A percentile compares a stretch with the other conserved stretches of the same genome.
phyloP scores from a whole-genome alignment of 1,140 invertebrate genomes.

The Papilio glaucus region DNA sequence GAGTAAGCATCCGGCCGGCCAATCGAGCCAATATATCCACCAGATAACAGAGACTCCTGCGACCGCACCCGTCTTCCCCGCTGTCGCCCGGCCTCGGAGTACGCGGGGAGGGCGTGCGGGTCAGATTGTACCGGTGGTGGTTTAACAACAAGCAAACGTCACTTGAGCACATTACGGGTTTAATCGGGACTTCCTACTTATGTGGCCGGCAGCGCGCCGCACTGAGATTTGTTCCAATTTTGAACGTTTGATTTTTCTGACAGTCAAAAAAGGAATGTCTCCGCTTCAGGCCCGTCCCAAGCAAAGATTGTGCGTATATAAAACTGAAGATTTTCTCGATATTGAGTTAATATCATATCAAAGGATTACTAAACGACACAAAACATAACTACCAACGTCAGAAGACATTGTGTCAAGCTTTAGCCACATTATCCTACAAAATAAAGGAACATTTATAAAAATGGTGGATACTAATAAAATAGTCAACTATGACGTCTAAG shows the following conservation, averaged over 20 bases:
- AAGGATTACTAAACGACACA: too few relatives aligned
- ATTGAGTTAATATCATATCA: too few relatives aligned
- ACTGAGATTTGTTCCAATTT: conserved; percentile 78
- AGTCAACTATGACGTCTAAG: too few relatives aligned
- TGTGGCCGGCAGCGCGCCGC: conserved; percentile 54
- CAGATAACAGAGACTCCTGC: conserved; percentile 53
- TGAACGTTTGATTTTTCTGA: conserved; percentile 64
- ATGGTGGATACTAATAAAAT: too few relatives aligned
- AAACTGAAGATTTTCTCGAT: too few relatives aligned
- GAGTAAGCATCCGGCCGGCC: conserved; percentile 72
- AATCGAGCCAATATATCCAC: conserved; percentile 74
- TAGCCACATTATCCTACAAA: too few relatives aligned
- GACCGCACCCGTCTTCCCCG: conserved; percentile 40
- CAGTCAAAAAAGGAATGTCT: conserved; percentile 23
- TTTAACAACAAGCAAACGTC: conserved; percentile 66
- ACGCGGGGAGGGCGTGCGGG: conserved; percentile 51
- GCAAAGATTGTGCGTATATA: too few relatives aligned
- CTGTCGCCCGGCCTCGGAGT: conserved; percentile 32
- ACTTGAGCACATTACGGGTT: conserved; percentile 76
- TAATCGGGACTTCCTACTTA: conserved; percentile 81
- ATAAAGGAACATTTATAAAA: too few relatives aligned
- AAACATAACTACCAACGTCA: too few relatives aligned
- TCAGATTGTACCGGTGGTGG: conserved; percentile 51
- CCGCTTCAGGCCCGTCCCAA: not conserved
- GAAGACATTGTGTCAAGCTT: too few relatives aligned